phyloP scores from a whole-genome alignment of 1,140 invertebrate genomes.

The Zaprionus capensis region DNA sequence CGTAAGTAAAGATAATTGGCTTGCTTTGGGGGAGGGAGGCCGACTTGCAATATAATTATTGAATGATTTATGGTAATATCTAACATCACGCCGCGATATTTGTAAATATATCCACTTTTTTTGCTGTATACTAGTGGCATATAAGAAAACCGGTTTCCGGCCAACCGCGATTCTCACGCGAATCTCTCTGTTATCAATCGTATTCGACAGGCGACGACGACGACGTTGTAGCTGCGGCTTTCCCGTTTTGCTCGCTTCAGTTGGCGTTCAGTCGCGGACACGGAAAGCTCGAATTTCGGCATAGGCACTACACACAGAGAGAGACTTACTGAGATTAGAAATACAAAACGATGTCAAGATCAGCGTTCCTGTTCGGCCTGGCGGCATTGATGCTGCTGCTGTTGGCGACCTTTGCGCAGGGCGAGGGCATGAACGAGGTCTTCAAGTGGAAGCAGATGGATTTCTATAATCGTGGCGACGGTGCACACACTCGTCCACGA shows the following conservation, averaged over 20 bases:
- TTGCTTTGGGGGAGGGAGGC: not conserved
- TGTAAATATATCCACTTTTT: slow-evolving; percentile 14
- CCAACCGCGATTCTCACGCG: slow-evolving; percentile 17
- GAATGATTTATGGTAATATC: slow-evolving; percentile 13
- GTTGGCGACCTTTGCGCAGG: slow-evolving; percentile 10
- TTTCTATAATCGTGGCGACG: slow-evolving; percentile 77
- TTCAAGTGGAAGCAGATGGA: slow-evolving; percentile 85
- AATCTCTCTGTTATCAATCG: slow-evolving; percentile 47
- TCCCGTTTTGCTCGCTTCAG: slow-evolving; percentile 18
- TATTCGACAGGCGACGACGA: not conserved
- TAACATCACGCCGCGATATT: slow-evolving; percentile 7
- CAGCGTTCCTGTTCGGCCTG: slow-evolving; percentile 32
- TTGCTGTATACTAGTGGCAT: not conserved
- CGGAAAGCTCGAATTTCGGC: slow-evolving; percentile 17
- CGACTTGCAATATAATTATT: slow-evolving; percentile 10
- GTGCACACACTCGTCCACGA: not conserved
- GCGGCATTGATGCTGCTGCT: slow-evolving; percentile 25
- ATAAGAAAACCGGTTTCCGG: slow-evolving; percentile 38
- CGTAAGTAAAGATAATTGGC: not conserved
- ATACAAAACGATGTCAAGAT: slow-evolving; percentile 47
- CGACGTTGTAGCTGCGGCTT: not conserved
- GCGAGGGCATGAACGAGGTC: slow-evolving; percentile 80
- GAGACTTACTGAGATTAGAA: not conserved
- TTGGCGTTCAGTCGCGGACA: slow-evolving; percentile 15
- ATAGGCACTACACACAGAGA: not conserved